Evolutionary conservation across 2,888 invertebrate genomes (phyloP).

Genomic region (Aphrophora alni): DNA sequence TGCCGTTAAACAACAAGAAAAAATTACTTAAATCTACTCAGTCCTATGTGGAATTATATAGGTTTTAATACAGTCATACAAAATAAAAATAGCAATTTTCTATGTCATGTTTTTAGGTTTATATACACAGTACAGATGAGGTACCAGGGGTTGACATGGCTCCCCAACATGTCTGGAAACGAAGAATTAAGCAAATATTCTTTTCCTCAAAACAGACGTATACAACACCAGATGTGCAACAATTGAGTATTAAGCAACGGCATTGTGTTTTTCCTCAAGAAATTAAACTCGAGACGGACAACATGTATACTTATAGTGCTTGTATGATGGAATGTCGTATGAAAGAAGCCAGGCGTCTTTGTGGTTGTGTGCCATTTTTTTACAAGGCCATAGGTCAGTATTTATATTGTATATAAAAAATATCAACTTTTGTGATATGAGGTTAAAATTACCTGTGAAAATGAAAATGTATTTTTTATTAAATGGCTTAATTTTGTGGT

Average conservation of each 20-base stretch:
- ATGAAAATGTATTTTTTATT: too few relatives aligned
- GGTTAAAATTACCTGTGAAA: too few relatives aligned
- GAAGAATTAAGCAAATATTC: slow-evolving; percentile 65
- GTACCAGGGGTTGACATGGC: slow-evolving; percentile 71
- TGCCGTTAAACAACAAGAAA: too few relatives aligned
- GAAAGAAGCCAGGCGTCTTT: slow-evolving; percentile 66
- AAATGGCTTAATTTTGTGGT: too few relatives aligned
- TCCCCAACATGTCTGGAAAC: slow-evolving; percentile 74
- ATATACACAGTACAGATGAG: slow-evolving; percentile 72
- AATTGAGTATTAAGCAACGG: slow-evolving; percentile 70
- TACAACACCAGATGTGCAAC: slow-evolving; percentile 75
- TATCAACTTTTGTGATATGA: too few relatives aligned
- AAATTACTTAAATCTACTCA: too few relatives aligned
- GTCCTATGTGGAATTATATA: too few relatives aligned
- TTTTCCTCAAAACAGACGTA: slow-evolving; percentile 79
- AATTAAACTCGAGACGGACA: slow-evolving; percentile 65
- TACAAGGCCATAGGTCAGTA: slow-evolving; percentile 66
- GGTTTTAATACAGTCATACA: too few relatives aligned
- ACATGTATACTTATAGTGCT: slow-evolving; percentile 70
- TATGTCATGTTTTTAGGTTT: slow-evolving; percentile 67
- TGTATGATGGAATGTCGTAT: slow-evolving; percentile 79
- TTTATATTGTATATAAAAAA: too few relatives aligned
- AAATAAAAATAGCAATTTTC: too few relatives aligned
- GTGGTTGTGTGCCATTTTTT: slow-evolving; percentile 76
- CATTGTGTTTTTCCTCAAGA: slow-evolving; percentile 77